A percentile compares a stretch with the other conserved stretches of the same genome.
These are phyloP conservation scores for Drosophila sproati DNA, from an alignment of 1,140 invertebrate genomes.

Conservation along the genomic window DNA sequence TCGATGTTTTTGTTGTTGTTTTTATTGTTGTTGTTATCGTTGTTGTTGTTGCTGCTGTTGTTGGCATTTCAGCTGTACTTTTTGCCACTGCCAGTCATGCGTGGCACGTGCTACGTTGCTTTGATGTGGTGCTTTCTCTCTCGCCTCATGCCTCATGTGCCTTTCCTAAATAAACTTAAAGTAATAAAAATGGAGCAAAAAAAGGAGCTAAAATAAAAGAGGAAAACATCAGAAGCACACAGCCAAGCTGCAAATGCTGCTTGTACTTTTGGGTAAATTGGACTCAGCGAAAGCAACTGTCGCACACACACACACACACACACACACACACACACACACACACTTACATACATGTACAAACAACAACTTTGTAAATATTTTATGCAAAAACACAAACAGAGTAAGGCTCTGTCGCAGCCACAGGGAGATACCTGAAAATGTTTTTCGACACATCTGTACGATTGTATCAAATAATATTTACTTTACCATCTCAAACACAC, in stretches of 20 bases:
- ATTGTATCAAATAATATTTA: slow-evolving; percentile 80
- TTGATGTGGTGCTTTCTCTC: slow-evolving; percentile 68
- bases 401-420: slow-evolving; percentile 33
- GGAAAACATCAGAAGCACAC: slow-evolving; percentile 37
- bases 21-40: neutral
- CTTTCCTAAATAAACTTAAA: slow-evolving; percentile 77
- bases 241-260: slow-evolving; percentile 62
- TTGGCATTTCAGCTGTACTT: slow-evolving; percentile 56
- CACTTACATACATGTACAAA: slow-evolving; percentile 9
- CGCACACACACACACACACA: slow-evolving; percentile 24
- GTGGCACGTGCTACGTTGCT: slow-evolving; percentile 79
- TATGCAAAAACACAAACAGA: slow-evolving; percentile 76
- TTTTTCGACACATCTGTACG: slow-evolving; percentile 71
- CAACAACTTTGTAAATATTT: slow-evolving; percentile 78
- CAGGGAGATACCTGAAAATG: slow-evolving; percentile 70
- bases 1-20: slow-evolving; percentile 5
- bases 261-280: slow-evolving; percentile 78
- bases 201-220: slow-evolving; percentile 3
- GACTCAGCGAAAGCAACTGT: slow-evolving; percentile 69
- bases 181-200: slow-evolving; percentile 72
- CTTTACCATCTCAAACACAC: slow-evolving; percentile 48
- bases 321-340: slow-evolving; percentile 45
- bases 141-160: slow-evolving; percentile 24
- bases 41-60: slow-evolving; percentile 32
- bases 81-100: slow-evolving; percentile 78